Base-by-base conservation (phyloP, 2,113 vertebrate genomes). In the Platichthys flesus region DNA sequence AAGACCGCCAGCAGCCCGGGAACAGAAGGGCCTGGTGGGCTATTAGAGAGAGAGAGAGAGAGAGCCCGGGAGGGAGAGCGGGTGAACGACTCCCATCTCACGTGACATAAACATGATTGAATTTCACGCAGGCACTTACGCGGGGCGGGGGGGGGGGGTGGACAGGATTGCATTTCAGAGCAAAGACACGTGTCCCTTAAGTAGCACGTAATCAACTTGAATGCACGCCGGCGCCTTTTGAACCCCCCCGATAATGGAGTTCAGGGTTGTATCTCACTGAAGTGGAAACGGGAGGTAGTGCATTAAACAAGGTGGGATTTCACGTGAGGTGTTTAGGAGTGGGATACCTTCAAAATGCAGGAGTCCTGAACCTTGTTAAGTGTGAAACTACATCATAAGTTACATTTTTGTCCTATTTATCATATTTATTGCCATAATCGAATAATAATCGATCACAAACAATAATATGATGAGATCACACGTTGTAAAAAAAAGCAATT, bases 91-190 rank as follows among this genome's bases (percentile, higher is more conserved):
- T 91, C 79, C 79, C 69, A 79, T 90, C 89, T 85, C 77, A 78
- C 86, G 88, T 67, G 67, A 71, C 23, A 89, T 82, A 78, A 84
- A 88, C 74, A 6, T 42, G 81, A 89, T 93, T 82, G 78, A 85
- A 86, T 93, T 91, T 90, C 88, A 80, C 79, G 79, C 76, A 47
- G 75, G 83, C 90, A 88, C 88, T 93, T 90, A 89, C 45, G 76
- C 28, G 60, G 52, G 74, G 68, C 67, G 47, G 78, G 23, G 23
- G 23, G 23, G 23, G 23, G 23, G 79, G 83, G 85, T 78, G 68
- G 85, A 83, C 83, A 64, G 72, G 58, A 86, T 86, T 81, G 81
- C 57, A 62, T 88, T 86, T 85, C 84, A 79, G 71, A 80, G 80
- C 76, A 58, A 79, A 90, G 74, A 90, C 83, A 63, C 74, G 71